Evolutionary conservation across 2,888 invertebrate genomes (phyloP).

Genomic region (Pollenia labialis): DNA sequence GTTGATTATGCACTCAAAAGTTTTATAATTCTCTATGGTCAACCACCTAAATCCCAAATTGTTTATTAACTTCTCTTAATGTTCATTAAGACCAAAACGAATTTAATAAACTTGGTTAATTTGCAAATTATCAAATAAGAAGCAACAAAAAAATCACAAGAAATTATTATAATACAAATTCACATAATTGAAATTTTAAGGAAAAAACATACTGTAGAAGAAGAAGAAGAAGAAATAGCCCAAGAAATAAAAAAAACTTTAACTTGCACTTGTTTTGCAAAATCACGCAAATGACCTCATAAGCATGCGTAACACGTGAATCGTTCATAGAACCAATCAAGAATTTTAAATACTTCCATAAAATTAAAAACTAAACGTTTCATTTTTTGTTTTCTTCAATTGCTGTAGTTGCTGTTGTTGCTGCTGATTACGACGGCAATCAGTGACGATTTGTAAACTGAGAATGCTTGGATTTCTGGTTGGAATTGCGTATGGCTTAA

Average conservation of each 20-base stretch:
- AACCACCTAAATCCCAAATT: slow-evolving; percentile 14
- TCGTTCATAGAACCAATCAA: slow-evolving; percentile 64
- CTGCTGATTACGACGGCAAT: slow-evolving; percentile 9
- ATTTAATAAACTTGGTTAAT: slow-evolving; percentile 27
- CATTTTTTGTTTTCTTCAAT: not conserved
- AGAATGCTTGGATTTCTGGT: not conserved
- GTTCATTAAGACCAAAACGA: not conserved
- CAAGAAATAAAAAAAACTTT: slow-evolving; percentile 20
- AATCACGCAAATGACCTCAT: slow-evolving; percentile 76
- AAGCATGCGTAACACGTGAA: slow-evolving; percentile 75
- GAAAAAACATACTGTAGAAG: not conserved
- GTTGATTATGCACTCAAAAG: too few species aligned
- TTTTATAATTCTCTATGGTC: not conserved
- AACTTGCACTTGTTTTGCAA: slow-evolving; percentile 73
- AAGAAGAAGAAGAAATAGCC: slow-evolving; percentile 3
- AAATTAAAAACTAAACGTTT: slow-evolving; percentile 67
- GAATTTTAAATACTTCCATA: slow-evolving; percentile 73
- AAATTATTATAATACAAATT: slow-evolving; percentile 51
- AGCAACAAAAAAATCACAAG: slow-evolving; percentile 19
- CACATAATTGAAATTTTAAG: slow-evolving; percentile 46
- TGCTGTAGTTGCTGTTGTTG: slow-evolving; percentile 4
- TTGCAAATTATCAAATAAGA: not conserved
- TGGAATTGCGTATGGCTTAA: slow-evolving; percentile 7
- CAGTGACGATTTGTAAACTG: slow-evolving; percentile 43
- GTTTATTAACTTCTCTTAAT: slow-evolving; percentile 6